Conservation (phyloP, 2,113 vertebrate genomes). For the Chrysochloris asiatica region DNA sequence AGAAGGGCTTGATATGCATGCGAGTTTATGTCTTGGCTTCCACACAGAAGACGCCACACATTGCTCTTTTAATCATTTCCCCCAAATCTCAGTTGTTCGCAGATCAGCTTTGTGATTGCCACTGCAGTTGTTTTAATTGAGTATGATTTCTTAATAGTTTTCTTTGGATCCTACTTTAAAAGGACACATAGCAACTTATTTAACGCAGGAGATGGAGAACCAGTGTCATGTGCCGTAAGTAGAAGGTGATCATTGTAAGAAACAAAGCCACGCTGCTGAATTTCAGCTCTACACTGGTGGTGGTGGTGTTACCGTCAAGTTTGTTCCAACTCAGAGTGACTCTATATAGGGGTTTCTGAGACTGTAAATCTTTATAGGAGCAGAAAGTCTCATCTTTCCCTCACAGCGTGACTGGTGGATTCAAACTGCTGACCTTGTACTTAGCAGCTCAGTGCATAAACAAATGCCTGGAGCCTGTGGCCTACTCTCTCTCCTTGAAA, state of each 20-base stretch:
- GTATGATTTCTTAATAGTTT: background rate
- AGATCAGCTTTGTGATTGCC: background rate
- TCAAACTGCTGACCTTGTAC: too few species aligned
- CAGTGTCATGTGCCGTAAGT: background rate
- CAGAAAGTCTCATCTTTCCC: too few species aligned
- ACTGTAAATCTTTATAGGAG: too few species aligned
- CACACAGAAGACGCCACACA: too few species aligned
- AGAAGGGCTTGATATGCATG: background rate
- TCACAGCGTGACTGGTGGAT: too few species aligned
- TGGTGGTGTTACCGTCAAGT: too few species aligned
- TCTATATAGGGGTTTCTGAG: too few species aligned
- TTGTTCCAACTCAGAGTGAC: too few species aligned
- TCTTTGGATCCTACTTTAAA: constrained; percentile 23
- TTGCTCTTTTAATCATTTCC: background rate
- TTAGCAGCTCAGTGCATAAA: too few species aligned
- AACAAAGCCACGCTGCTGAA: fast-evolving
- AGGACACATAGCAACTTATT: background rate
- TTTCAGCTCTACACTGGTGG: background rate
- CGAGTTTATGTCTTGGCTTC: background rate
- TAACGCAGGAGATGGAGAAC: background rate
- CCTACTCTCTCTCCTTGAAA: background rate
- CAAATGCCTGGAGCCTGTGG: background rate
- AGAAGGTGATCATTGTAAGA: background rate
- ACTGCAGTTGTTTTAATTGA: background rate
- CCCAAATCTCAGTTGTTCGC: too few species aligned